Conservation (phyloP, 2,113 vertebrate species). For the Petrocephalus zakoni region DNA sequence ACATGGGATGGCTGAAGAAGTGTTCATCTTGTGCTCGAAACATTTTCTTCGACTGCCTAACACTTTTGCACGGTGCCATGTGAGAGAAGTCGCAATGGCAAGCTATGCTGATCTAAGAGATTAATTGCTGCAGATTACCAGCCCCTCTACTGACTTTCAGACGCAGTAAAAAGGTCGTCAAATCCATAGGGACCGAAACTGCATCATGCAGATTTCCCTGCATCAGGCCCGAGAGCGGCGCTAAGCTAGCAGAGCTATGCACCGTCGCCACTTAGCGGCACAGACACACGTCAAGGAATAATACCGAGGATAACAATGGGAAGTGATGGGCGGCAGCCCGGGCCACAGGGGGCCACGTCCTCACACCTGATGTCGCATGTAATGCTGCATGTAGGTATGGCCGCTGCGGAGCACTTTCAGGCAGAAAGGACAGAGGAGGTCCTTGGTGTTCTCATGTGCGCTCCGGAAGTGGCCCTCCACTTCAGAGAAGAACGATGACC, state of each 20-base stretch:
- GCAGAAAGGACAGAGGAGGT: slow-evolving; percentile 93
- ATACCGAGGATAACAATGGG: neutral
- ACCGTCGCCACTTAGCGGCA: neutral
- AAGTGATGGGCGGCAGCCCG: neutral
- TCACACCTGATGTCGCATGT: slow-evolving; percentile 94
- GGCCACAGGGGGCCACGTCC: neutral
- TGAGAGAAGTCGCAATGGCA: neutral
- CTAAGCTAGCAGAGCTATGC: neutral
- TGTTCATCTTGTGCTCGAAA: neutral
- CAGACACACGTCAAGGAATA: neutral
- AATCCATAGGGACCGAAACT: neutral
- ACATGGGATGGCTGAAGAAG: too few relatives aligned
- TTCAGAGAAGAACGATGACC: slow-evolving; percentile 90
- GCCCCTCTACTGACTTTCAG: neutral
- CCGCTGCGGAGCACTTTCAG: slow-evolving; percentile 90
- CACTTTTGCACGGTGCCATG: neutral
- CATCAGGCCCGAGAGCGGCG: neutral
- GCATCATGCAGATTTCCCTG: neutral
- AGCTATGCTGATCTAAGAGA: neutral
- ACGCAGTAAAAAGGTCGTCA: neutral
- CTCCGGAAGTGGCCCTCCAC: slow-evolving; percentile 90
- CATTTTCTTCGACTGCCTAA: neutral
- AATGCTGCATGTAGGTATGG: slow-evolving; percentile 92
- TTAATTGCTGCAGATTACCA: neutral
- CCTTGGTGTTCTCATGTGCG: slow-evolving; percentile 92